phyloP scores from a whole-genome alignment of 1,140 invertebrate species.

The Heliconius hewitsoni region DNA sequence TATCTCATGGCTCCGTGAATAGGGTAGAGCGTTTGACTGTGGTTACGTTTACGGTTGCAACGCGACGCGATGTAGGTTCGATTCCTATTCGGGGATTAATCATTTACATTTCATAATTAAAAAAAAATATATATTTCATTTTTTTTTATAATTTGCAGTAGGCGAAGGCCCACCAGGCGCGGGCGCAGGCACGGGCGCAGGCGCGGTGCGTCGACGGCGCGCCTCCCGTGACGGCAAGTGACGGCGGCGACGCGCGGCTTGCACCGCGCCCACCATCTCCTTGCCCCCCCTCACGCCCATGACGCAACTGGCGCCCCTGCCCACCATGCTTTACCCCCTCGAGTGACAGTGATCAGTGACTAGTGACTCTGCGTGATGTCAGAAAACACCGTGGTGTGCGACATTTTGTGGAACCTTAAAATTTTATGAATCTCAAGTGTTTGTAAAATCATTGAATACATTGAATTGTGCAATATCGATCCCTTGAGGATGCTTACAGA shows the following conservation, averaged over 20 bases:
- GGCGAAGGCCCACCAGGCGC: constrained; percentile 66
- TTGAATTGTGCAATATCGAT: constrained; percentile 50
- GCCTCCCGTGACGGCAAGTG: constrained; percentile 83
- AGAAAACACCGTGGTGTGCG: background rate
- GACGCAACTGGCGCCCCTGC: constrained; percentile 37
- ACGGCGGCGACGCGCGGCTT: constrained; percentile 82
- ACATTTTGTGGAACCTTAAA: constrained; percentile 34
- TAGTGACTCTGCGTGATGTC: background rate
- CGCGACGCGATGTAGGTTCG: too few relatives aligned
- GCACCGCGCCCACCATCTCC: constrained; percentile 51
- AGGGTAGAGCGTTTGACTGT: too few relatives aligned
- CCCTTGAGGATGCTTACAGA: constrained; percentile 35
- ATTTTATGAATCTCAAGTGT: constrained; percentile 58
- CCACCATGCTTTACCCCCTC: constrained; percentile 27
- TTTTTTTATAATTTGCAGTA: constrained; percentile 50
- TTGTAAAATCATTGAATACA: constrained; percentile 44
- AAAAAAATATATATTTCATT: background rate
- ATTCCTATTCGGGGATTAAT: too few relatives aligned
- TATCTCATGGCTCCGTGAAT: too few relatives aligned
- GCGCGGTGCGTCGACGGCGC: constrained; percentile 72
- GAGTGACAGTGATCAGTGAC: constrained; percentile 22
- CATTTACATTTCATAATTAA: background rate
- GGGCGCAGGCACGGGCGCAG: constrained; percentile 50
- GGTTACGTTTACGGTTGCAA: too few relatives aligned
- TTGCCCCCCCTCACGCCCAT: constrained; percentile 39